Evolutionary conservation across 2,888 invertebrate genomes (phyloP).

Genomic region (Temnothorax ravouxi): DNA sequence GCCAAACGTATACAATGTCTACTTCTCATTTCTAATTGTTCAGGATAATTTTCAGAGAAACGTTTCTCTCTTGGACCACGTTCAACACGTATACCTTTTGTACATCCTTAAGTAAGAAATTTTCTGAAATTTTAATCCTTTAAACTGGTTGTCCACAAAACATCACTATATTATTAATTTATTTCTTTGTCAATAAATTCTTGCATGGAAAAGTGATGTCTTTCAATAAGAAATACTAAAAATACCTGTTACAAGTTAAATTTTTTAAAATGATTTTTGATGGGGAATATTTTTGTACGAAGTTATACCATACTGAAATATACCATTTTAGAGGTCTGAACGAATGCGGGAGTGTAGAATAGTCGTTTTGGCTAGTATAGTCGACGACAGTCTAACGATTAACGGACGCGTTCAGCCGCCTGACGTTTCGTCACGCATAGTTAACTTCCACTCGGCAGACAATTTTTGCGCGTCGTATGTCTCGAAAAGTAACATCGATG

Average conservation of each 20-base stretch:
- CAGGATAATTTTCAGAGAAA: neutral
- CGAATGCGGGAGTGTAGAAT: neutral
- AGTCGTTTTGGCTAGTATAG: constrained; percentile 13
- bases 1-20: neutral
- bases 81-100: neutral
- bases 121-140: neutral
- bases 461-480: constrained; percentile 31
- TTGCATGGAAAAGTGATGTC: neutral
- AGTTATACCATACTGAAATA: neutral
- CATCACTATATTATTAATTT: neutral
- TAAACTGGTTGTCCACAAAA: neutral
- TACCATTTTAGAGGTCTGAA: neutral
- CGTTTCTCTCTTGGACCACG: neutral
- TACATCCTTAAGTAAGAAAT: neutral
- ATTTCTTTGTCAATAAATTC: neutral
- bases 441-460: constrained; percentile 41
- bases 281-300: neutral
- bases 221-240: neutral
- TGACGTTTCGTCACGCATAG: constrained; percentile 38
- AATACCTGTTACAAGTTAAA: neutral
- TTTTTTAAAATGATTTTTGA: neutral
- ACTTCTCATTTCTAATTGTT: neutral
- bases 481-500: constrained; percentile 25
- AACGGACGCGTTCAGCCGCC: constrained; percentile 17
- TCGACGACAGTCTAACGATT: constrained; percentile 31